Conservation (phyloP, 2,888 invertebrate species). For the Aspidiotus destructor region DNA sequence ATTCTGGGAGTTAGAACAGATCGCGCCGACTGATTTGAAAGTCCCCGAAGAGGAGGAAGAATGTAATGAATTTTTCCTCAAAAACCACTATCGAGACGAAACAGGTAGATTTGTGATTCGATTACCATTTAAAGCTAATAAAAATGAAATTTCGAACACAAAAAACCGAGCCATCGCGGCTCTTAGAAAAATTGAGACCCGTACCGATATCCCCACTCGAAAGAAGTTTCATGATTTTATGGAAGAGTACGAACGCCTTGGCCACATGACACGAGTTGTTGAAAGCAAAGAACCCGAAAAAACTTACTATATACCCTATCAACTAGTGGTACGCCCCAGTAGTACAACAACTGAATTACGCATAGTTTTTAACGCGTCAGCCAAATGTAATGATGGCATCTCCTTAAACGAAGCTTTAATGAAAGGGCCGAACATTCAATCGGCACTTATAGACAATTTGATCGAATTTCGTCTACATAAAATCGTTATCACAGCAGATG, state of each 20-base stretch:
- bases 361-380: neutral
- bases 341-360: neutral
- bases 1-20: constrained; percentile 2
- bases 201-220: no score
- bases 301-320: neutral
- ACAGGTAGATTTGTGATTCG: neutral
- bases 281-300: neutral
- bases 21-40: neutral
- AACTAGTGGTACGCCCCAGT: neutral
- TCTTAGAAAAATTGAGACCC: no score
- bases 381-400: neutral
- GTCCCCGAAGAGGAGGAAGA: neutral
- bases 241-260: neutral
- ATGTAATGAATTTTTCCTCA: neutral
- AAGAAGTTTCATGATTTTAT: neutral
- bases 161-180: no score
- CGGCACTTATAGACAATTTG: neutral
- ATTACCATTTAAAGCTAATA: neutral
- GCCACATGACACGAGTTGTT: neutral
- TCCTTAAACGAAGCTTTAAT: neutral
- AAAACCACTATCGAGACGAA: neutral
- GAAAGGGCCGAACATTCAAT: neutral
- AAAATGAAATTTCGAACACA: no score
- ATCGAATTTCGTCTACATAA: neutral
- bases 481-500: neutral